phyloP scores from a whole-genome alignment of 2,113 vertebrate genomes.

The Sula dactylatra region DNA sequence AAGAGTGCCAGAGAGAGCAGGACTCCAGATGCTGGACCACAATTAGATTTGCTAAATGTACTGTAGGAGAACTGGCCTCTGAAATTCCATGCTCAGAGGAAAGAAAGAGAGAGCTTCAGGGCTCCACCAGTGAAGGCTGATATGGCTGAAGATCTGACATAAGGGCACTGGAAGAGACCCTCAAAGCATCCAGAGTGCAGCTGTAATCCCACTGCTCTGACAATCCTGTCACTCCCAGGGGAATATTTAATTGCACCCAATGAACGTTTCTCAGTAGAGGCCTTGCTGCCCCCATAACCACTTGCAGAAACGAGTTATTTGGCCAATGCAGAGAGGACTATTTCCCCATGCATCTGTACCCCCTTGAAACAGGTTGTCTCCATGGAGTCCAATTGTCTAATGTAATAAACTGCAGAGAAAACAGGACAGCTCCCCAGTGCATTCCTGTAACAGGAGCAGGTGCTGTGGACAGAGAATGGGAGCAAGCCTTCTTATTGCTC shows the following conservation, averaged over 20 bases:
- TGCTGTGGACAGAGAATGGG: background rate
- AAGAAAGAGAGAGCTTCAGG: background rate
- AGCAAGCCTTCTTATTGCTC: background rate
- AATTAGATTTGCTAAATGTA: conserved; percentile 35
- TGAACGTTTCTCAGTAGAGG: background rate
- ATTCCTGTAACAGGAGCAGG: background rate
- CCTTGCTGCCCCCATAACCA: background rate
- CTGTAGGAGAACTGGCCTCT: background rate
- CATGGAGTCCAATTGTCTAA: too few relatives aligned
- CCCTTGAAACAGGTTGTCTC: background rate
- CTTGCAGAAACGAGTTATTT: background rate
- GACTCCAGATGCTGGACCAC: conserved; percentile 12
- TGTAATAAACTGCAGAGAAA: background rate
- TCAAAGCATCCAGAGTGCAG: background rate
- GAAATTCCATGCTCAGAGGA: background rate
- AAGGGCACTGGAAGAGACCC: background rate
- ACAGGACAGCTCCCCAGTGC: background rate
- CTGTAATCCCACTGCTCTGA: background rate
- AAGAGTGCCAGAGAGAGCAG: background rate
- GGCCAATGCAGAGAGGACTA: background rate
- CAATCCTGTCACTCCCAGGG: background rate
- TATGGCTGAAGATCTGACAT: background rate
- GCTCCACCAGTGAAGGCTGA: background rate
- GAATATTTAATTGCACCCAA: background rate
- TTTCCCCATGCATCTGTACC: background rate